These are phyloP conservation scores for Sturnira hondurensis DNA, from an alignment of 2,113 vertebrate species.

Conservation along the genomic window DNA sequence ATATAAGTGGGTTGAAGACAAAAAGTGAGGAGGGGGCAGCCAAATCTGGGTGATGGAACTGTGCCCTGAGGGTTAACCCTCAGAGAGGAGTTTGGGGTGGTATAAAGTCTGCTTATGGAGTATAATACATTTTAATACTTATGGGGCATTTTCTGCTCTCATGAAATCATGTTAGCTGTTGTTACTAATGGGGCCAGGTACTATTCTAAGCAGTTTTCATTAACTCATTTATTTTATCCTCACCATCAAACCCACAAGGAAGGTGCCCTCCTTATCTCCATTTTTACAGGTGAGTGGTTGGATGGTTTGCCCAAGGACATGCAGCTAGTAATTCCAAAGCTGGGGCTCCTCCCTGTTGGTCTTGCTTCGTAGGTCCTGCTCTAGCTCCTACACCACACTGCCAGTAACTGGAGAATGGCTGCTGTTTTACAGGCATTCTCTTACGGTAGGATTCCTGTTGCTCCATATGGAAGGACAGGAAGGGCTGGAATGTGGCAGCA, in stretches of 20 bases:
- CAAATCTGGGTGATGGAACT: neutral
- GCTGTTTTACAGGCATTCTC: neutral
- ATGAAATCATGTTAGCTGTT: neutral
- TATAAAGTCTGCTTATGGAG: neutral
- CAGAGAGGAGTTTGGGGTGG: neutral
- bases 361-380: neutral
- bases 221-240: neutral
- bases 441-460: neutral
- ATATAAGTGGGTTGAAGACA: neutral
- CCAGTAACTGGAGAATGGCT: neutral
- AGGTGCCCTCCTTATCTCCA: neutral
- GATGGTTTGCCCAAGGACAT: neutral
- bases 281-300: neutral
- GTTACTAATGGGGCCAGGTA: neutral
- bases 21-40: neutral
- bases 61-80: neutral
- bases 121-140: neutral
- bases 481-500: neutral
- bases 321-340: neutral
- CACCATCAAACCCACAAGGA: neutral
- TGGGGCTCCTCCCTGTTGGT: neutral
- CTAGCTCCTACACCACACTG: neutral
- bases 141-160: neutral
- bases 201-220: neutral
- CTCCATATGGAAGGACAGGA: neutral